Percentiles rank a stretch among this genome's conserved stretches.
Evolutionary conservation across 2,113 vertebrate genomes (phyloP).

Genomic region (Furnarius figulus): DNA sequence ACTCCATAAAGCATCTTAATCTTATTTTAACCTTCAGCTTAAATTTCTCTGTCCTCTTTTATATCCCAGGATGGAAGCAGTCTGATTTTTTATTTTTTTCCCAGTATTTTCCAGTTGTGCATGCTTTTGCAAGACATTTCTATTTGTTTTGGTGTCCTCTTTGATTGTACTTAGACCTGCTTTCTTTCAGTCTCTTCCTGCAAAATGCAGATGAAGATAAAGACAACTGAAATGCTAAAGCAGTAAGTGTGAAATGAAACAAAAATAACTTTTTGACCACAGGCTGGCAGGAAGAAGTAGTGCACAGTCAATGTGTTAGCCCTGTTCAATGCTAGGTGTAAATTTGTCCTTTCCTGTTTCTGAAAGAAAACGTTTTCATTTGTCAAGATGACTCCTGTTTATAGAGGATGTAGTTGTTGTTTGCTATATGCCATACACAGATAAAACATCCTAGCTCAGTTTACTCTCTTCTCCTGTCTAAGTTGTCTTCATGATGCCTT

Average conservation of each 20-base stretch:
- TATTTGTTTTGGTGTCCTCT: neutral
- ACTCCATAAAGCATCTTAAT: neutral
- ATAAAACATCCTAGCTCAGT: neutral
- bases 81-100: neutral
- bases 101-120: neutral
- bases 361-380: neutral
- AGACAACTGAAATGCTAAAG: neutral
- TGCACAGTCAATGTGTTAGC: fast-evolving
- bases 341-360: neutral
- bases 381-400: neutral
- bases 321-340: neutral
- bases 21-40: neutral
- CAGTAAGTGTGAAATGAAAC: neutral
- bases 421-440: neutral
- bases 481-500: neutral
- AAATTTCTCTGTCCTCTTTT: neutral
- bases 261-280: neutral
- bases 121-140: neutral
- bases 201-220: neutral
- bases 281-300: neutral
- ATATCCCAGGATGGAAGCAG: neutral
- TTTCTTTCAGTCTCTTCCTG: neutral
- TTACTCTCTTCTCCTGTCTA: neutral
- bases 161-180: neutral
- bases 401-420: neutral